These are phyloP conservation scores for Miichthys miiuy DNA, from an alignment of 2,797 vertebrate genomes.

Conservation along the genomic window DNA sequence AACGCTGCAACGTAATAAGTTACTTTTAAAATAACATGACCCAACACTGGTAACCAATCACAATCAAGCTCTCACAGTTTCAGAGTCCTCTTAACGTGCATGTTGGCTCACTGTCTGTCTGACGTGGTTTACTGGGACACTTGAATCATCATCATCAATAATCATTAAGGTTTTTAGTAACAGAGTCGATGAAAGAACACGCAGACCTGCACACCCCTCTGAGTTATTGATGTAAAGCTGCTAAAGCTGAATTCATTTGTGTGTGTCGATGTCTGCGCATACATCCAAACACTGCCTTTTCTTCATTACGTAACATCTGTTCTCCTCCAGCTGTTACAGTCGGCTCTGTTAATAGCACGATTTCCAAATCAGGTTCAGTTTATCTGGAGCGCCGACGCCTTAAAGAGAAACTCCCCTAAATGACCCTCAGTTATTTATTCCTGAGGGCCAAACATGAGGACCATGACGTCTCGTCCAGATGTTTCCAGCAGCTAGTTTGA, in stretches of 20 bases:
- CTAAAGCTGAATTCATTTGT: background rate
- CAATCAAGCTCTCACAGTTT: background rate
- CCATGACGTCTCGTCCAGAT: conserved; percentile 23
- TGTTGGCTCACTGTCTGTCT: background rate
- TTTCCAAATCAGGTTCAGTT: conserved; percentile 14
- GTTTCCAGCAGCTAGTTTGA: conserved; percentile 21
- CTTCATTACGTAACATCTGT: conserved; percentile 35
- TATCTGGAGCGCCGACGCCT: background rate
- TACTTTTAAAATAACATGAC: no score
- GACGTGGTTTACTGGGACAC: background rate
- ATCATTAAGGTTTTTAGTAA: background rate
- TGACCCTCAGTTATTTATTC: background rate
- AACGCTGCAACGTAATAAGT: no score
- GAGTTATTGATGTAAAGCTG: no score
- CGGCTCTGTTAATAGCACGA: background rate
- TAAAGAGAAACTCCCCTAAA: background rate
- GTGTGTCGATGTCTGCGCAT: background rate
- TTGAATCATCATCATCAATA: background rate
- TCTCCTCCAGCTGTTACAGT: conserved; percentile 34
- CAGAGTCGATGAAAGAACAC: no score
- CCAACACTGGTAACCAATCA: background rate
- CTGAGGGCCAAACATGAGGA: background rate
- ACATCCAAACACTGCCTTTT: background rate
- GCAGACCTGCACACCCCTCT: no score
- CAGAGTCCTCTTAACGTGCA: background rate